Percentiles rank a stretch among this genome's conserved stretches.
These are phyloP conservation scores for Gymnocephalus cernua DNA, from an alignment of 2,113 vertebrate genomes.

Conservation along the genomic window DNA sequence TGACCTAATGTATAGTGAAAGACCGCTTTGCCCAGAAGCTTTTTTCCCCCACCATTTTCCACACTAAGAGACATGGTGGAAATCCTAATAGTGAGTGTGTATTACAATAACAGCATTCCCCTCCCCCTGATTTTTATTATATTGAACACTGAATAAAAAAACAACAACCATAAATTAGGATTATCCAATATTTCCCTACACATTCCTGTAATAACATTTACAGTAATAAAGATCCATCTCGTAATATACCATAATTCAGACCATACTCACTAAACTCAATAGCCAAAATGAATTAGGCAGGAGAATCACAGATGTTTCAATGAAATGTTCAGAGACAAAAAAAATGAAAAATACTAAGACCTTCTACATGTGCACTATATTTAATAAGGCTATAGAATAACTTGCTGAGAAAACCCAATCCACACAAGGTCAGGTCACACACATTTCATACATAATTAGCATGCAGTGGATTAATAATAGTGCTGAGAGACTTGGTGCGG, in stretches of 20 bases:
- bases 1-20: slow-evolving; percentile 11
- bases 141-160: background rate
- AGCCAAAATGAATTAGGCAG: slow-evolving; percentile 15
- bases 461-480: slow-evolving; percentile 59
- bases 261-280: slow-evolving; percentile 5
- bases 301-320: slow-evolving; percentile 21
- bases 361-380: slow-evolving; percentile 44
- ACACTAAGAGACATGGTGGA: slow-evolving; percentile 18
- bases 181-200: background rate
- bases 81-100: background rate
- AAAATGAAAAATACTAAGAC: background rate
- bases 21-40: background rate
- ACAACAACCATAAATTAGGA: background rate
- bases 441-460: slow-evolving; percentile 69
- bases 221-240: background rate
- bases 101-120: slow-evolving; percentile 5
- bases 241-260: background rate
- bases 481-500: slow-evolving; percentile 46
- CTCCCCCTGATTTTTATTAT: background rate
- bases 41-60: slow-evolving; percentile 1
- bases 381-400: slow-evolving; percentile 25
- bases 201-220: background rate
- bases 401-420: slow-evolving; percentile 48
- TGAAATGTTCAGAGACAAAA: background rate
- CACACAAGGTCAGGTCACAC: slow-evolving; percentile 59